Base-by-base conservation (phyloP, 2,797 vertebrate species). In the Sebastes cheni region DNA sequence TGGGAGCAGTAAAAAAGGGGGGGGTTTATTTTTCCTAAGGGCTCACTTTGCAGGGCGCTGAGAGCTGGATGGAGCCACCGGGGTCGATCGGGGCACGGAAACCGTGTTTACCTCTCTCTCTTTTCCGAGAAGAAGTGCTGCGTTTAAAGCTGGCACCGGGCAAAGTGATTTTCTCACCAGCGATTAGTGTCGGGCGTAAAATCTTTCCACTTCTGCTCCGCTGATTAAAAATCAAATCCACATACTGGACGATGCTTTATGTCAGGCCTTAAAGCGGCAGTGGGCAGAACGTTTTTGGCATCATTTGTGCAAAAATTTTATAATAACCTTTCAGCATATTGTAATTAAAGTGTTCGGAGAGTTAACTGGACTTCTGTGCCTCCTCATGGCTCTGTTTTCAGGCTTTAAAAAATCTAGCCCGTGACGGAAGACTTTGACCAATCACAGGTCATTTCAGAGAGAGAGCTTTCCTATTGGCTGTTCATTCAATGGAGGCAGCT, bases 111-210 rank as follows among this genome's bases (percentile, higher is more conserved):
- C 87, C 84, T 84, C 80, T n/a, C n/a, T n/a, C n/a, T n/a, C 58
- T 82, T 92, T 90, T 88, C 89, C 74, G n/a, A 86, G 90, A 78
- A 85, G 89, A 76, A 91, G 56, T 4, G 16, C 55, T 62, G 69
- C 6, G 1, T 78, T 18, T 80, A 64, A 74, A 75, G 59, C 75
- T 82, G 88, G 79, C 61, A 22, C 34, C 4, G 50, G 20, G 54
- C 61, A 52, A 78, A 76, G 88, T 81, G 77, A 85, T 89, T 91
- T 89, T 84, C 79, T 87, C 72, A 65, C 22, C 20, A 72, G 77
- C 82, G 81, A 88, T 90, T 88, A 85, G 72, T 22, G 67, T 4
- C 13, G 29, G 81, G 83, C 42, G 27, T 69, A 58, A 32, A 75
- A 85, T 66, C 75, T 87, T 86, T 88, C 86, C 85, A 83, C 81